Conservation (phyloP, 2,888 invertebrate genomes). For the Platycnemis pennipes region DNA sequence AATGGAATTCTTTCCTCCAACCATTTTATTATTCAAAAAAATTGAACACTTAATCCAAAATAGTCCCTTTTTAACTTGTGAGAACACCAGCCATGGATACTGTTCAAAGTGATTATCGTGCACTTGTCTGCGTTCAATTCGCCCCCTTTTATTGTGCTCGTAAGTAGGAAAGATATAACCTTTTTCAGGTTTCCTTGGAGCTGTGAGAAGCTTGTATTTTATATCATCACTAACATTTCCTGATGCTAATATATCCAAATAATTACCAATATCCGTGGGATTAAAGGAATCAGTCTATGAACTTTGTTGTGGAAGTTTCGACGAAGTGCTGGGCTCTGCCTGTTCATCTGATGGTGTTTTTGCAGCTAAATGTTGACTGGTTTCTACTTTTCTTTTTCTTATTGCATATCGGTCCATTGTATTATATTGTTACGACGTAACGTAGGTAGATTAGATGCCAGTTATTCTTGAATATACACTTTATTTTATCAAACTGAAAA, state of each 20-base stretch:
- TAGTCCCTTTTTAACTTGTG: not conserved
- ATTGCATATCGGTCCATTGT: not conserved
- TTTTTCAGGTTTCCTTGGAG: not conserved
- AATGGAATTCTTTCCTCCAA: slow-evolving; percentile 1
- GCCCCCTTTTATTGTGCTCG: too few relatives aligned
- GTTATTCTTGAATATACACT: not conserved
- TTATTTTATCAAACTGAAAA: not conserved
- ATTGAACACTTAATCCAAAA: not conserved
- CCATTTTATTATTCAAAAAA: not conserved
- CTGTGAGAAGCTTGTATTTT: not conserved
- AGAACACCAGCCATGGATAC: not conserved
- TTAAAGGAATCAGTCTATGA: not conserved
- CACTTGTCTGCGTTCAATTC: not conserved
- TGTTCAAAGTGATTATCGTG: not conserved
- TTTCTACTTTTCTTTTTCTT: not conserved
- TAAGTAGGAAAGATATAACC: not conserved
- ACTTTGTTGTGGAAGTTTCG: not conserved
- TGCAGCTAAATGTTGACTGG: not conserved
- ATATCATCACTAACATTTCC: not conserved
- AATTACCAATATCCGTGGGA: not conserved
- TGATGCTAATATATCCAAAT: not conserved
- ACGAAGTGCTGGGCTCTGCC: not conserved
- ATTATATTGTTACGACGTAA: not conserved
- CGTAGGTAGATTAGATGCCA: not conserved
- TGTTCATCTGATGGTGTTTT: not conserved